These are phyloP conservation scores for Halyomorpha halys DNA, from an alignment of 1,140 invertebrate species.

Conservation along the genomic window DNA sequence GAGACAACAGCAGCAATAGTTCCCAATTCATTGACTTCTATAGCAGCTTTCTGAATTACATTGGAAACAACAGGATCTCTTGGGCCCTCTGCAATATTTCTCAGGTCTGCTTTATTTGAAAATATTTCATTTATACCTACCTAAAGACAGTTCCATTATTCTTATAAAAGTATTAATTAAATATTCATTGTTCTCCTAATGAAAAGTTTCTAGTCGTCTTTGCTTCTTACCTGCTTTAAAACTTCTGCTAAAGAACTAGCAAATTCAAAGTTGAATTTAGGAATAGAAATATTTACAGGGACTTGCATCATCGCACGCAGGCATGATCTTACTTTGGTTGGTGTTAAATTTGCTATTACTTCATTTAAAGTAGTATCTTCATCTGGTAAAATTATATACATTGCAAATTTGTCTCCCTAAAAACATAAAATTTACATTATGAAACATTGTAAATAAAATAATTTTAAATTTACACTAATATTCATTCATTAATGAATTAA, in stretches of 20 bases:
- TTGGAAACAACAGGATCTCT: slow-evolving; percentile 51
- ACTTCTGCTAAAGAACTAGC: slow-evolving; percentile 48
- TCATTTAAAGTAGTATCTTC: slow-evolving; percentile 46
- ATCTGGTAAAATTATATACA: slow-evolving; percentile 61
- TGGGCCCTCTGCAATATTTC: slow-evolving; percentile 47
- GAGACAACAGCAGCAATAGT: slow-evolving; percentile 66
- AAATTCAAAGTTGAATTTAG: slow-evolving; percentile 66
- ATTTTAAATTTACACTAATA: too few relatives aligned
- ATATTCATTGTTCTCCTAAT: too few relatives aligned
- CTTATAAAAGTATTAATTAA: too few relatives aligned
- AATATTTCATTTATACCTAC: slow-evolving; percentile 61
- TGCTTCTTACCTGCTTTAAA: slow-evolving; percentile 45
- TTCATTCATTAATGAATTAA: too few relatives aligned
- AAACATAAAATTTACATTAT: slow-evolving; percentile 30
- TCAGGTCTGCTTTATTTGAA: slow-evolving; percentile 52
- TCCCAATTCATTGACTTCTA: slow-evolving; percentile 75
- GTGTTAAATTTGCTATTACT: slow-evolving; percentile 47
- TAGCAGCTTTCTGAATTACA: slow-evolving; percentile 68
- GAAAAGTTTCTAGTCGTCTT: slow-evolving; percentile 23
- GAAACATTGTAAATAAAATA: too few relatives aligned
- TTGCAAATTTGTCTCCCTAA: slow-evolving; percentile 56
- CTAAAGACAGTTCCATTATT: slow-evolving; percentile 36
- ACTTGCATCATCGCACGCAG: slow-evolving; percentile 46
- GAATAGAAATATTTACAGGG: slow-evolving; percentile 52
- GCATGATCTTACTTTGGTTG: slow-evolving; percentile 42